These are phyloP conservation scores for Strigops habroptila DNA, from an alignment of 2,113 vertebrate species.

Conservation along the genomic window DNA sequence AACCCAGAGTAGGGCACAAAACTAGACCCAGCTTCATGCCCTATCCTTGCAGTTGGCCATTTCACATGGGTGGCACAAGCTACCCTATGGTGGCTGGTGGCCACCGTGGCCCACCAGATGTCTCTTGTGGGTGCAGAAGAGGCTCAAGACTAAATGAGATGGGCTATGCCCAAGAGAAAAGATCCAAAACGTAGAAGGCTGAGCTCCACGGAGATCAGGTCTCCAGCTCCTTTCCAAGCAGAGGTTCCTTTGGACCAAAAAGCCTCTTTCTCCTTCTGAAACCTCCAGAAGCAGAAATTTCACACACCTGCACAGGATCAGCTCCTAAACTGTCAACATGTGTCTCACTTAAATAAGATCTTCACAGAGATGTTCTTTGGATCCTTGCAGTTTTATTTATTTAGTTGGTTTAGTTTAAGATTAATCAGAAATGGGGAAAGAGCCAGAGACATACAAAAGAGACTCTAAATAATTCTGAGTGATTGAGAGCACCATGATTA, in stretches of 20 bases:
- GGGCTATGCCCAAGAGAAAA: not conserved
- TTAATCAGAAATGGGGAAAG: constrained; percentile 54
- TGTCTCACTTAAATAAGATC: not conserved
- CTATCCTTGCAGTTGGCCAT: not conserved
- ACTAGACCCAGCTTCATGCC: not conserved
- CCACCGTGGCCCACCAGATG: not conserved
- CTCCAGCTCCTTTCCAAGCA: not conserved
- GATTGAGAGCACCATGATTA: constrained; percentile 61
- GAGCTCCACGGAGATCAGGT: not conserved
- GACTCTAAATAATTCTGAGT: constrained; percentile 62
- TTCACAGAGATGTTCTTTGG: constrained; percentile 12
- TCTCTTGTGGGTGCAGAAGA: not conserved
- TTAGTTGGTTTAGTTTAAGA: constrained; percentile 51
- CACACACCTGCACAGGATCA: not conserved
- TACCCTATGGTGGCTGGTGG: not conserved
- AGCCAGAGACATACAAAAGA: constrained; percentile 38
- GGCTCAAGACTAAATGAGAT: not conserved
- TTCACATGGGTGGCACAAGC: not conserved
- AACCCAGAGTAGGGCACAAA: not conserved
- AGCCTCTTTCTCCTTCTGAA: not conserved
- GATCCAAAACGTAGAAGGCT: not conserved
- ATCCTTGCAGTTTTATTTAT: constrained; percentile 40
- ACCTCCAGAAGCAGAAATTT: not conserved
- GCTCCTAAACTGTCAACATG: not conserved
- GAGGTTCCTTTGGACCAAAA: not conserved